Base-by-base conservation (phyloP, 2,113 vertebrate species). In the Embiotoca jacksoni region DNA sequence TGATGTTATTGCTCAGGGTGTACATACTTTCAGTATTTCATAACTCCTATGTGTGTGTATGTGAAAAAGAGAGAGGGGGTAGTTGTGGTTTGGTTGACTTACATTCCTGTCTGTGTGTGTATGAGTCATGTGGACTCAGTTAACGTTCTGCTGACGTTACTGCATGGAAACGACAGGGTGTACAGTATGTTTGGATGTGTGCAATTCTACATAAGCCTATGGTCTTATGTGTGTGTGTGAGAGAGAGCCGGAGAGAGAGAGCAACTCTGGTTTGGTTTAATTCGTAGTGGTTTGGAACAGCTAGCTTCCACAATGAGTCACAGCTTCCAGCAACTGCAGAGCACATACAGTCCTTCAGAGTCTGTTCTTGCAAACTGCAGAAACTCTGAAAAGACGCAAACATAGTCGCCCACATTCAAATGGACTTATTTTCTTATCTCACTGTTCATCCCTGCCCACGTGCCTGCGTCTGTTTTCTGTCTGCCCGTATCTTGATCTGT, bases 301-400 rank as follows among this genome's bases (percentile, higher is more conserved):
- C 58, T 33, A 63, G 55, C 50, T 72, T 36, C 23, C 72, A 55
- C 72, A 70, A 78, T 92, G 92, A 93, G 77, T 93, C 91, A 92
- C 75, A 90, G 78, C 84, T 92, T 92, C 91, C 91, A 92, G 67
- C 72, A 78, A 71, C 61, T 72, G 62, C 53, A 67, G 30, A 75
- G 53, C 46, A 56, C 30, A 77, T 11, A 44, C 46, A 23, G 23
- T 23, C 52, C 49, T 73, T 31, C 8, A 54, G 62, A 67, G 53
- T 52, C 16, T 72, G 30, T 74, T 52, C 30, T 9, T 36, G 53
- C 6, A 69, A 37, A 53, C 60, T 67, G 39, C 49, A 61, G 50
- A 62, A 44, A 80, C 56, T 72, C 33, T 49, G 33, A 57, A 60
- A 75, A 58, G 46, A 84, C 63, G 64, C 68, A n/a, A 10, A 47